Percentiles rank a stretch among this genome's conserved stretches.
Evolutionary conservation across 1,140 invertebrate genomes (phyloP).

Genomic region (Onthophagus taurus): DNA sequence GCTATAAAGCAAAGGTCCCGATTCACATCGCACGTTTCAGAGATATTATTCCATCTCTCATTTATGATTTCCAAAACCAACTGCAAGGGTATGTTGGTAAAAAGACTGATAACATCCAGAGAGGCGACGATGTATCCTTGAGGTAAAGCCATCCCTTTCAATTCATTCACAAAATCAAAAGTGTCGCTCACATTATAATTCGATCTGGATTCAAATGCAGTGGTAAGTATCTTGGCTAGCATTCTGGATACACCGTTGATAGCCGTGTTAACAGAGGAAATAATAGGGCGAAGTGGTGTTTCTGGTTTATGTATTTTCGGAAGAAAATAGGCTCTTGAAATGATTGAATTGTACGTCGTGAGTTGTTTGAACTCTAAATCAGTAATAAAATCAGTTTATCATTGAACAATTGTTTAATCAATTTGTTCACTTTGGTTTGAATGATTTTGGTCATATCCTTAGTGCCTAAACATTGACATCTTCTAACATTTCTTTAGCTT

Average conservation of each 20-base stretch:
- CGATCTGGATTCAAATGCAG: background rate
- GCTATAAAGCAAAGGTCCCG: background rate
- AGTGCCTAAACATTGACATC: too few species aligned
- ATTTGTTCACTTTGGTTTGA: too few species aligned
- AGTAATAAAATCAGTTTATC: too few species aligned
- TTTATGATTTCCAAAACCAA: background rate
- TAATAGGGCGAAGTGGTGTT: background rate
- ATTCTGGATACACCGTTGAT: conserved; percentile 1
- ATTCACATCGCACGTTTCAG: background rate
- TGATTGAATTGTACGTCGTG: background rate
- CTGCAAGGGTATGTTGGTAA: conserved; percentile 7
- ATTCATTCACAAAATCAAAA: conserved; percentile 4
- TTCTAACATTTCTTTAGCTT: too few species aligned
- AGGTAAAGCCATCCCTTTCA: background rate
- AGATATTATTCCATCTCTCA: background rate
- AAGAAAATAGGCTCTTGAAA: background rate
- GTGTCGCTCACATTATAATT: background rate
- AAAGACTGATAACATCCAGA: conserved; percentile 3
- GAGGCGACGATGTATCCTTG: background rate
- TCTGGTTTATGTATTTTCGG: background rate
- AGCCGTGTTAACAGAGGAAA: background rate
- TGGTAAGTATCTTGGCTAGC: background rate
- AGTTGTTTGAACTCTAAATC: too few species aligned
- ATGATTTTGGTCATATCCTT: too few species aligned
- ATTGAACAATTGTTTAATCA: too few species aligned